Conservation (phyloP, 2,113 vertebrate genomes). For the Columba janthina region DNA sequence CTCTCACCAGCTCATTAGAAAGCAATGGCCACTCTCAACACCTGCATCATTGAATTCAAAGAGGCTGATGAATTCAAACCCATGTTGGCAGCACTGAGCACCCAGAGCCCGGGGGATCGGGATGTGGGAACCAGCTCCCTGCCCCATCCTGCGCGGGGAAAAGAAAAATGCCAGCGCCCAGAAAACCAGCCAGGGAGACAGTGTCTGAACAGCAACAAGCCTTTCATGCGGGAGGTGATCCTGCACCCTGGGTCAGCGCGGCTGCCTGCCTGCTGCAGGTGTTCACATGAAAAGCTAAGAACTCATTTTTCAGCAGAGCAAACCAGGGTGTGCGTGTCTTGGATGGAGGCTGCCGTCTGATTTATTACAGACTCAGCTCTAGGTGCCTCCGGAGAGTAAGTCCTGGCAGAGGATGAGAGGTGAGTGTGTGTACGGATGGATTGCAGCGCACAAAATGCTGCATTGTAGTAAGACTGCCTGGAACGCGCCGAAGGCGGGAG, state of each 20-base stretch:
- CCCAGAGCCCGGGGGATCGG: neutral
- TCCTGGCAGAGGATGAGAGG: slow-evolving; percentile 57
- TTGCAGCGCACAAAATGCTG: neutral
- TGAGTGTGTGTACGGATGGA: neutral
- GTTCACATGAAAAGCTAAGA: neutral
- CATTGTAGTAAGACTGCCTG: neutral
- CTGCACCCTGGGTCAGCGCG: fast-evolving
- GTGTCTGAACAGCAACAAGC: neutral
- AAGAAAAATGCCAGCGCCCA: fast-evolving
- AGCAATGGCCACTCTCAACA: neutral
- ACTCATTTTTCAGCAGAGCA: neutral
- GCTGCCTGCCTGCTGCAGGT: slow-evolving; percentile 19
- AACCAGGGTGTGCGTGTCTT: neutral
- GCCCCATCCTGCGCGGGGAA: neutral
- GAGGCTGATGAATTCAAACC: neutral
- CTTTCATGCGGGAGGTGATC: fast-evolving
- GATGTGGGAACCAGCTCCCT: neutral
- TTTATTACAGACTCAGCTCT: slow-evolving; percentile 18
- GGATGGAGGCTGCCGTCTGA: slow-evolving; percentile 44
- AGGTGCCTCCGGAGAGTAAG: neutral
- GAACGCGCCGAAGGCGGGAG: neutral
- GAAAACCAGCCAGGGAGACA: neutral
- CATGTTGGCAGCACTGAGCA: neutral
- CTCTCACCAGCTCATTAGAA: neutral
- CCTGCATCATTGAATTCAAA: neutral